Conservation (phyloP, 2,113 vertebrate species). For the Monarcha castaneiventris region DNA sequence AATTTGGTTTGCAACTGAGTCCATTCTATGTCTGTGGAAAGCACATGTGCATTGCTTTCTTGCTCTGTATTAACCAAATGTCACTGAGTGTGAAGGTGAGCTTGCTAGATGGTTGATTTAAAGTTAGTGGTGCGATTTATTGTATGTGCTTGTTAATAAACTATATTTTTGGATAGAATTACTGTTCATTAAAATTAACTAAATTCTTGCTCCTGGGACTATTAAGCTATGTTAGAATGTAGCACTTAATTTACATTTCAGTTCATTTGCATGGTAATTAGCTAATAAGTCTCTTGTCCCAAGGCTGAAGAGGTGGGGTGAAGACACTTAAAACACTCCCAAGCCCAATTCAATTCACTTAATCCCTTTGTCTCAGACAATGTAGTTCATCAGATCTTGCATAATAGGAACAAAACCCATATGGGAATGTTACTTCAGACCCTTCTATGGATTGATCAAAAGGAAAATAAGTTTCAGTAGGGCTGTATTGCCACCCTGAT, state of each 20-base stretch:
- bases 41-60: neutral
- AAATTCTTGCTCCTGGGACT: neutral
- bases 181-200: neutral
- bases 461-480: neutral
- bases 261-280: slow-evolving; percentile 22
- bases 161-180: slow-evolving; percentile 38
- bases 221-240: neutral
- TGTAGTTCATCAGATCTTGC: neutral
- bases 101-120: slow-evolving; percentile 35
- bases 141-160: slow-evolving; percentile 49
- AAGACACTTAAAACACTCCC: neutral
- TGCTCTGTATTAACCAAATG: slow-evolving; percentile 38
- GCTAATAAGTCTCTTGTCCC: neutral
- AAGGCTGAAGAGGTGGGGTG: neutral
- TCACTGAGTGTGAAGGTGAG: slow-evolving; percentile 31
- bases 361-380: neutral
- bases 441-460: neutral
- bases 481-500: neutral
- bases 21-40: slow-evolving; percentile 16
- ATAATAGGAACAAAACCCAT: neutral
- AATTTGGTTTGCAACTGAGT: slow-evolving; percentile 10
- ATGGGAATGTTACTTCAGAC: neutral
- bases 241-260: neutral
- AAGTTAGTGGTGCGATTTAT: slow-evolving; percentile 24
- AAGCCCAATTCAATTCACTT: neutral